Conservation (phyloP, 2,797 vertebrate genomes). For the Macropodus opercularis region DNA sequence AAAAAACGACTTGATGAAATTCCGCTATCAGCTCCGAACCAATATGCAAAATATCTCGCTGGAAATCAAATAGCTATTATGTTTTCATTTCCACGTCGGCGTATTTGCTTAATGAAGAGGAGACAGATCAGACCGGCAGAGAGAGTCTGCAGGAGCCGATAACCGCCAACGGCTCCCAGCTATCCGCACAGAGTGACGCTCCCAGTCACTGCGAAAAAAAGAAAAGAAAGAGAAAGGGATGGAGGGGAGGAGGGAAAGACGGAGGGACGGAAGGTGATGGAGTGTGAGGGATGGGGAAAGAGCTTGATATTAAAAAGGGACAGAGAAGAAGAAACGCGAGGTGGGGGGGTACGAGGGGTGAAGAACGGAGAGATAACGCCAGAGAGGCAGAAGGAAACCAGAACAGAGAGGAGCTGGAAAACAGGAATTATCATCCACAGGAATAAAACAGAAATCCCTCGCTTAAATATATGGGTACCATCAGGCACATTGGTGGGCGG, state of each 20-base stretch:
- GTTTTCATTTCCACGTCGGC: conserved; percentile 99
- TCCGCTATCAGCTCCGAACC: conserved; percentile 98
- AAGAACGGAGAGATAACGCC: conserved; percentile 53
- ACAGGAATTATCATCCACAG: too few relatives aligned
- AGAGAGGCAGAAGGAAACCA: conserved; percentile 40
- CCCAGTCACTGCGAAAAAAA: conserved; percentile 74
- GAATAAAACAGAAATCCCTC: too few relatives aligned
- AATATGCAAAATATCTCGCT: conserved; percentile 99
- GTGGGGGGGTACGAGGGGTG: conserved; percentile 25
- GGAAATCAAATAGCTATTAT: conserved; percentile 99
- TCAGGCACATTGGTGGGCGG: too few relatives aligned
- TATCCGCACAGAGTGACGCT: conserved; percentile 89
- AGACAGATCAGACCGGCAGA: conserved; percentile 94
- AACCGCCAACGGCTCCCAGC: conserved; percentile 93
- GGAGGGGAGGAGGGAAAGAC: conserved; percentile 46
- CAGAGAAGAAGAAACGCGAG: conserved; percentile 9
- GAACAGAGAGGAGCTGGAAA: conserved; percentile 49
- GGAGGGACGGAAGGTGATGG: conserved; percentile 19
- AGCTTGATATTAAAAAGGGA: conserved; percentile 1
- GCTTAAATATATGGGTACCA: too few relatives aligned
- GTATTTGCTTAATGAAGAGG: conserved; percentile 99
- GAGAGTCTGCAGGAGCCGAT: conserved; percentile 95
- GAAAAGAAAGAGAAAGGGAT: conserved; percentile 38
- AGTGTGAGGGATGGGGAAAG: neutral
- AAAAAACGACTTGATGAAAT: conserved; percentile 99